These are phyloP conservation scores for Piaya cayana DNA, from an alignment of 2,113 vertebrate genomes.

Conservation along the genomic window DNA sequence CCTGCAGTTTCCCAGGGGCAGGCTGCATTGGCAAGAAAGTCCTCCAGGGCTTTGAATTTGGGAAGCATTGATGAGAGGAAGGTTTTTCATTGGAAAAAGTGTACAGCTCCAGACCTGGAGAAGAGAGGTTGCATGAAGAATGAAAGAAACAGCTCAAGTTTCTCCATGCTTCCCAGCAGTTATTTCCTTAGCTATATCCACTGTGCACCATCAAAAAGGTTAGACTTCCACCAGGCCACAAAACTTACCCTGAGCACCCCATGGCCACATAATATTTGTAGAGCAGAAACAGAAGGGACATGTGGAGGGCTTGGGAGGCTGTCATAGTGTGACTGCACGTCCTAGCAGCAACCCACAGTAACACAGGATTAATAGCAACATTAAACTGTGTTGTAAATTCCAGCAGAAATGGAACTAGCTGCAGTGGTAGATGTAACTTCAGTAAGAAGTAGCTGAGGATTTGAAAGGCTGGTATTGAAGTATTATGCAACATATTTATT, in stretches of 20 bases:
- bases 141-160: neutral
- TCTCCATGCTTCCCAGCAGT: neutral
- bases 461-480: neutral
- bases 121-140: neutral
- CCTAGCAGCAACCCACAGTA: neutral
- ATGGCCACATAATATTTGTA: neutral
- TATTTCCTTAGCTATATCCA: neutral
- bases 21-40: neutral
- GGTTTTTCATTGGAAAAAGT: neutral
- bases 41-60: neutral
- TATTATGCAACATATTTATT: neutral
- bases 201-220: neutral
- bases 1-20: neutral
- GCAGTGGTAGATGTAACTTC: neutral
- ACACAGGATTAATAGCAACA: neutral
- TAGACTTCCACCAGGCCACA: neutral
- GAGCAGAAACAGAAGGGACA: neutral
- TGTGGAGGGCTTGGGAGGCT: accelerated
- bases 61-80: neutral
- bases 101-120: neutral
- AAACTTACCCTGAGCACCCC: accelerated
- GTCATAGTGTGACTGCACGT: neutral
- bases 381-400: neutral
- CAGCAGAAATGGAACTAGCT: neutral
- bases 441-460: neutral